Conservation (phyloP, 2,797 vertebrate genomes). For the Rhinoraja longicauda region DNA sequence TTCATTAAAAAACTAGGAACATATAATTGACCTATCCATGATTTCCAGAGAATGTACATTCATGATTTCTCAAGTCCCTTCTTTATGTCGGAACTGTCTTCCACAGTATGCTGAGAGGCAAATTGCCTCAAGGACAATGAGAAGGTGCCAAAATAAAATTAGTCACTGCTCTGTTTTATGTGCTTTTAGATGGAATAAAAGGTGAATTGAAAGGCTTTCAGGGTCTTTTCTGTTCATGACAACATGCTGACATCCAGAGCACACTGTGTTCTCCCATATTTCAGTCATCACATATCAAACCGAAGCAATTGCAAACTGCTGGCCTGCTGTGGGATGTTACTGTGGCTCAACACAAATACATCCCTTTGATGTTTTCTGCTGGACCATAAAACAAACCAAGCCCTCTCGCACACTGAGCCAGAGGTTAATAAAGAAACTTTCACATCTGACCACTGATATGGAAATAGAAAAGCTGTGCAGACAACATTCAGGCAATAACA, state of each 20-base stretch:
- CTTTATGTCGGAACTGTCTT: background rate
- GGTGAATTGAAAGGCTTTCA: background rate
- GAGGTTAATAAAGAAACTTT: background rate
- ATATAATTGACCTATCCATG: background rate
- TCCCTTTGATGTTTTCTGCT: conserved; percentile 35
- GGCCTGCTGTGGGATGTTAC: conserved; percentile 19
- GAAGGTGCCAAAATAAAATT: background rate
- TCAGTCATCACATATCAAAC: conserved; percentile 34
- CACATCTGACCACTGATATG: background rate
- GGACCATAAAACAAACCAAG: conserved; percentile 18
- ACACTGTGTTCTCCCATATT: conserved; percentile 12
- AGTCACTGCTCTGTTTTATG: conserved; percentile 1
- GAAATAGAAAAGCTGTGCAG: background rate
- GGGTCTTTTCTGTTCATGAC: conserved; percentile 6
- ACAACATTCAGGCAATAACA: background rate
- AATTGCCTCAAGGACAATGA: background rate
- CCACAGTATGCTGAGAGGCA: background rate
- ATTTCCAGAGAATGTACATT: background rate
- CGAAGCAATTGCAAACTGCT: background rate
- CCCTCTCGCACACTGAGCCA: background rate
- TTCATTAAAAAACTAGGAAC: background rate
- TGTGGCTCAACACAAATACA: background rate
- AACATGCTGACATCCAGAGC: background rate
- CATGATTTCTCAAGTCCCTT: background rate
- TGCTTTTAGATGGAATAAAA: conserved; percentile 7